These are phyloP conservation scores for Drosophila takahashii DNA, from an alignment of 1,140 invertebrate genomes.

Conservation along the genomic window DNA sequence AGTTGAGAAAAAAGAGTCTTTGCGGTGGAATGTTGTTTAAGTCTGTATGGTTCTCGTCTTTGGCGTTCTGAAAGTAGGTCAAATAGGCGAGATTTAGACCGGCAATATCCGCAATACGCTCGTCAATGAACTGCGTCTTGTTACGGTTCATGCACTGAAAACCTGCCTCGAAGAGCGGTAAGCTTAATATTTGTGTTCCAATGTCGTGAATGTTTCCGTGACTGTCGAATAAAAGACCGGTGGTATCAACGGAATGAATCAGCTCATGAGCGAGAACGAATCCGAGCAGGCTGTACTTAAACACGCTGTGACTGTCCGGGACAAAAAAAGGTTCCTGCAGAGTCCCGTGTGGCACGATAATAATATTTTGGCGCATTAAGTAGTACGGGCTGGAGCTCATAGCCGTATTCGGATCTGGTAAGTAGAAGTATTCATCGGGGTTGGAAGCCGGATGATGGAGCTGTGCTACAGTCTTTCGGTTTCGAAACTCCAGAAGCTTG, in stretches of 20 bases:
- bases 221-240: slow-evolving; percentile 35
- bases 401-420: slow-evolving; percentile 24
- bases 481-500: slow-evolving; percentile 41
- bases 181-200: slow-evolving; percentile 1
- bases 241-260: slow-evolving; percentile 57
- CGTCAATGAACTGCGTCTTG: slow-evolving; percentile 53
- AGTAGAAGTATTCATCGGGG: slow-evolving; percentile 23
- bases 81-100: slow-evolving; percentile 64
- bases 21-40: slow-evolving; percentile 32
- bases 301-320: slow-evolving; percentile 55
- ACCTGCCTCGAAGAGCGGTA: slow-evolving; percentile 1
- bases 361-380: slow-evolving; percentile 48
- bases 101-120: slow-evolving; percentile 63
- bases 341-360: slow-evolving; percentile 60
- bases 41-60: neutral
- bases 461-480: slow-evolving; percentile 18
- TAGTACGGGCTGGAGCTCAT: slow-evolving; percentile 59
- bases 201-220: slow-evolving; percentile 36
- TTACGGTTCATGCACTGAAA: slow-evolving; percentile 45
- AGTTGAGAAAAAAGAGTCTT: slow-evolving; percentile 66
- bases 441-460: slow-evolving; percentile 1
- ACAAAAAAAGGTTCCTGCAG: slow-evolving; percentile 63
- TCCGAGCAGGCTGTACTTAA: slow-evolving; percentile 66
- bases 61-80: slow-evolving; percentile 29
- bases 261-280: slow-evolving; percentile 73